Percentiles rank a stretch among this genome's conserved stretches.
Conservation (phyloP, 2,113 vertebrate genomes). For the Corythoichthys intestinalis region DNA sequence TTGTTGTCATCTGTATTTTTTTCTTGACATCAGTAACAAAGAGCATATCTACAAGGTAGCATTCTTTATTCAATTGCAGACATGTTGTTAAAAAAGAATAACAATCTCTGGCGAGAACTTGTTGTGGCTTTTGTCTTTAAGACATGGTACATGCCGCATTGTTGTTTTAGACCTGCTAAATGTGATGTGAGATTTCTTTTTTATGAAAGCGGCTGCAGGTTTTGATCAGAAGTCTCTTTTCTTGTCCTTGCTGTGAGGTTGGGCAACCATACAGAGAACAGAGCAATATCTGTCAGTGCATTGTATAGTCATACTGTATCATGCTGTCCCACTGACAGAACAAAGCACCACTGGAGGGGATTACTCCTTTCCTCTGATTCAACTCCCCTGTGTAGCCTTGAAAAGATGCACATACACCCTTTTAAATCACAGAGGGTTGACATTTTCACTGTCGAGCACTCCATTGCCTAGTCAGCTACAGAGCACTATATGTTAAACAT, state of each 20-base stretch:
- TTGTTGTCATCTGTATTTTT: conserved; percentile 17
- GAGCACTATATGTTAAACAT: conserved; percentile 33
- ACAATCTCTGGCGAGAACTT: conserved; percentile 1
- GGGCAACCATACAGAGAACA: conserved; percentile 41
- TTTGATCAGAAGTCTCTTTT: conserved; percentile 30
- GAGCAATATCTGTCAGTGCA: conserved; percentile 38
- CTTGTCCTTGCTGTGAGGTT: conserved; percentile 39
- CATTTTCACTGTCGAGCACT: conserved; percentile 13
- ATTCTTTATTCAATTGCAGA: conserved; percentile 17
- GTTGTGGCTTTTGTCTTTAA: not conserved
- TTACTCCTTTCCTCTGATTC: conserved; percentile 43
- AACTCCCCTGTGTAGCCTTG: conserved; percentile 11
- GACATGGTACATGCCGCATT: not conserved
- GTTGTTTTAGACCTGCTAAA: conserved; percentile 16
- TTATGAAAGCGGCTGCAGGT: conserved; percentile 38
- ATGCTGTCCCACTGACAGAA: conserved; percentile 55
- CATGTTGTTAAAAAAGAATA: not conserved
- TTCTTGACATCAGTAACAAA: conserved; percentile 33
- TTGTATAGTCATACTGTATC: conserved; percentile 32
- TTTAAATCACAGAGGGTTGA: conserved; percentile 6
- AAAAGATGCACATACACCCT: conserved; percentile 21
- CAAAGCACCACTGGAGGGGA: conserved; percentile 47
- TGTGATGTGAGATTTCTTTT: conserved; percentile 22
- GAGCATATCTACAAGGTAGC: conserved; percentile 4
- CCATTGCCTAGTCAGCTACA: conserved; percentile 22